These are phyloP conservation scores for Sycophila sp. DNA, from an alignment of 1,140 invertebrate genomes.

Conservation along the genomic window DNA sequence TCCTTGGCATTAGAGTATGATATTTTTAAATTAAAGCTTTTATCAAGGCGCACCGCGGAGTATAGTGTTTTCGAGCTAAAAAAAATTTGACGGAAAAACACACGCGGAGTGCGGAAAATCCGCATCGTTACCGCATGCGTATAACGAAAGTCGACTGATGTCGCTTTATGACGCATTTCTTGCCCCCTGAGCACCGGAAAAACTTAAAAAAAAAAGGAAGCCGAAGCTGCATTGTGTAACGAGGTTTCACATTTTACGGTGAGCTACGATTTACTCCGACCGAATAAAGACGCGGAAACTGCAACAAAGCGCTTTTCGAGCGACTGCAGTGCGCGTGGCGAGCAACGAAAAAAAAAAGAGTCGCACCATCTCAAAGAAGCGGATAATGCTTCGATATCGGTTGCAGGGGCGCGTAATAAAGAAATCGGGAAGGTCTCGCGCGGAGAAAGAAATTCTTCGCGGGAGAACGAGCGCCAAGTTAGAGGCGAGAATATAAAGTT, in stretches of 20 bases:
- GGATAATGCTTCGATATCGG: not conserved
- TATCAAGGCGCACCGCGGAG: no score
- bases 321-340: not conserved
- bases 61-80: not conserved
- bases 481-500: slow-evolving; percentile 39
- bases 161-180: not conserved
- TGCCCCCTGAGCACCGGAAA: not conserved
- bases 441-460: not conserved
- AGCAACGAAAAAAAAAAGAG: not conserved
- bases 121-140: not conserved
- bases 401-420: no score
- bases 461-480: slow-evolving; percentile 11
- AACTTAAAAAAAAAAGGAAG: slow-evolving; percentile 14
- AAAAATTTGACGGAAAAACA: slow-evolving; percentile 1
- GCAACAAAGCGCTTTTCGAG: no score
- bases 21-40: no score
- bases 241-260: slow-evolving; percentile 11
- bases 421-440: not conserved
- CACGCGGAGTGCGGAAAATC: slow-evolving; percentile 16
- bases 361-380: not conserved
- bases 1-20: no score
- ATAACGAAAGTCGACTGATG: not conserved
- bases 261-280: not conserved
- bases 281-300: slow-evolving; percentile 1
- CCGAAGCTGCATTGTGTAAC: not conserved